These are phyloP conservation scores for Phrynocephalus forsythii DNA, from an alignment of 2,797 vertebrate species.

Conservation along the genomic window DNA sequence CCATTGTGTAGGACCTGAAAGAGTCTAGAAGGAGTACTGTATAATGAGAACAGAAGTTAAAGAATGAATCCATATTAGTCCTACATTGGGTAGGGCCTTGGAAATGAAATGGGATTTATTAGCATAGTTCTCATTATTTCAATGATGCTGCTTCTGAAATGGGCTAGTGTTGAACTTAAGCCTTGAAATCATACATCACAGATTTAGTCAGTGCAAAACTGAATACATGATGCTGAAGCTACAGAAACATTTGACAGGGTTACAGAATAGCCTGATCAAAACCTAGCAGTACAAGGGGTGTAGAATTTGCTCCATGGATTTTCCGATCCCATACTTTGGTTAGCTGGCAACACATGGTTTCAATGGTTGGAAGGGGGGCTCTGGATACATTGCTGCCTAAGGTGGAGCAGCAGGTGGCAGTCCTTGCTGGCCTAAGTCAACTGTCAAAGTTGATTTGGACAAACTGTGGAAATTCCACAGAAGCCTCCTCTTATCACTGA, in stretches of 20 bases:
- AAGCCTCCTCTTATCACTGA: not conserved
- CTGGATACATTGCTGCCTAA: not conserved
- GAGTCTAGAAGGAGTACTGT: not conserved
- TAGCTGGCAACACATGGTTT: no score
- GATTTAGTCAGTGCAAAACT: not conserved
- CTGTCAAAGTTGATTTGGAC: not conserved
- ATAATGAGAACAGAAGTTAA: not conserved
- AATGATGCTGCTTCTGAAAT: not conserved
- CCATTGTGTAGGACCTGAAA: not conserved
- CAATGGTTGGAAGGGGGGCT: not conserved
- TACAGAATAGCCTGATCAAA: not conserved
- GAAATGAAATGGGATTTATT: not conserved
- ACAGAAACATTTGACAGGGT: not conserved
- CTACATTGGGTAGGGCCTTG: not conserved
- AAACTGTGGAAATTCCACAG: not conserved
- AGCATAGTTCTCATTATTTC: not conserved
- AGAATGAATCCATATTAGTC: not conserved
- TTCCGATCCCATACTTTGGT: not conserved
- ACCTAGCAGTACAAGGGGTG: not conserved
- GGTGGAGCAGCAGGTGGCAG: not conserved
- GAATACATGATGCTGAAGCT: not conserved
- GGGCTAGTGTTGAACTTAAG: not conserved
- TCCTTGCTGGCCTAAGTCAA: not conserved
- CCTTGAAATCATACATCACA: not conserved
- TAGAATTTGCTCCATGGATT: not conserved